Base-by-base conservation (phyloP, 2,888 invertebrate species). In the Erebia epiphron region DNA sequence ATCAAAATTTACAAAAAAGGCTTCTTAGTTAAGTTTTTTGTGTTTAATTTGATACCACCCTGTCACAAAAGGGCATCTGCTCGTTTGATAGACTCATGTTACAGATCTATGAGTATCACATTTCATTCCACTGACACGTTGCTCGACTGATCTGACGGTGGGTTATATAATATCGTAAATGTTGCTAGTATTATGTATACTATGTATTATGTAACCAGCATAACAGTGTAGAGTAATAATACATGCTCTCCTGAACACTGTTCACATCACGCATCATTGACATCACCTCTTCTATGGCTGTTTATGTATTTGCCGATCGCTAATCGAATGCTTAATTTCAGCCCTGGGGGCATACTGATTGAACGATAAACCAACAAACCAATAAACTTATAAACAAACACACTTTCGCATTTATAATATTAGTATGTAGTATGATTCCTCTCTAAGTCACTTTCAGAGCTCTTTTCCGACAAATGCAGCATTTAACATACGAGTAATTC, bases 91-190 rank as follows among this genome's bases (percentile, higher is more conserved):
- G 13, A 18, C 49, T 62, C 18, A 62, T 14, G 46, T 62, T 46
- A 16, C 54, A 18, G 18, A 46, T 18, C 9, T 13, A 4, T 11
- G 43, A 9, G 61, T 60, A 18, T 61, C 61, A 10, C 9, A 18
- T 61, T 18, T 4, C 57, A 58, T 35, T 60, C 41, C 10, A 43
- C 14, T 62, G 21, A 21, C 62, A 62, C 49, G 18, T 21, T 62
- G 62, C 62, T 62, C 21, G 49, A 49, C 18, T 62, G 62, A 62
- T 11, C 61, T 46, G 49, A 49, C 62, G n/a, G 21, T 62, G 11
- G 9, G n/a, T 62, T 46, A 21, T 49, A 49, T 62, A n/a, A 60
- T 35, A 58, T 9, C 10, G 5, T n/a, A 10, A 41, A n/a, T 35
- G 7, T 35, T 35, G 41, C 13, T 13, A 11, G 35, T 35, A 35